These are phyloP conservation scores for Uloborus plumipes DNA, from an alignment of 2,888 invertebrate species.

Conservation along the genomic window DNA sequence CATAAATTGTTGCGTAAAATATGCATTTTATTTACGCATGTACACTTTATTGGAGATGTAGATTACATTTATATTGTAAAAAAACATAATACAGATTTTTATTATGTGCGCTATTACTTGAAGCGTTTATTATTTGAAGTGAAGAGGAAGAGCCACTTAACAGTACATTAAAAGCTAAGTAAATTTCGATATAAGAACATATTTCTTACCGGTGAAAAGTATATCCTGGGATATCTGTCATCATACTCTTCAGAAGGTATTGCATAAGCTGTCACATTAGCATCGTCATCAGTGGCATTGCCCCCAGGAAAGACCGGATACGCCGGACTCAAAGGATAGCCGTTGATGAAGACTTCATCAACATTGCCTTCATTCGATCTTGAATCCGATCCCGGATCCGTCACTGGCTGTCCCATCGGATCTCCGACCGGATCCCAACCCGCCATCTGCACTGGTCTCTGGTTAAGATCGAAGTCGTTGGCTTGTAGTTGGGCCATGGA, in stretches of 20 bases:
- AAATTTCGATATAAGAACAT: neutral
- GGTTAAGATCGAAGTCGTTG: constrained; percentile 28
- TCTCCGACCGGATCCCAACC: constrained; percentile 48
- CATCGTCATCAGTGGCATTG: neutral
- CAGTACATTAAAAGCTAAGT: no score
- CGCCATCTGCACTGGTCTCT: constrained; percentile 42
- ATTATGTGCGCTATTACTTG: no score
- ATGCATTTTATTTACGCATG: no score
- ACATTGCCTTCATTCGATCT: neutral
- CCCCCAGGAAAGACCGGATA: neutral
- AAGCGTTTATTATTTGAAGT: no score
- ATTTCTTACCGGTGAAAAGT: constrained; percentile 22
- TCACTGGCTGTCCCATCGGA: constrained; percentile 24
- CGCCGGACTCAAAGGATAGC: neutral
- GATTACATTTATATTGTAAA: no score
- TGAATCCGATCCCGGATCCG: neutral
- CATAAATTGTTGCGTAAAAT: no score
- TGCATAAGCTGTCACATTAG: neutral
- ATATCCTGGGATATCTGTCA: constrained; percentile 33
- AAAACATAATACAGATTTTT: no score
- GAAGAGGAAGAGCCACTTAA: no score
- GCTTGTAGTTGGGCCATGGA: neutral
- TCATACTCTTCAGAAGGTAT: constrained; percentile 17
- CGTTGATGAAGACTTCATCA: neutral
- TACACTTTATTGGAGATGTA: no score